Base-by-base conservation (phyloP, 2,797 vertebrate species). In the Phaenicophaeus curvirostris region DNA sequence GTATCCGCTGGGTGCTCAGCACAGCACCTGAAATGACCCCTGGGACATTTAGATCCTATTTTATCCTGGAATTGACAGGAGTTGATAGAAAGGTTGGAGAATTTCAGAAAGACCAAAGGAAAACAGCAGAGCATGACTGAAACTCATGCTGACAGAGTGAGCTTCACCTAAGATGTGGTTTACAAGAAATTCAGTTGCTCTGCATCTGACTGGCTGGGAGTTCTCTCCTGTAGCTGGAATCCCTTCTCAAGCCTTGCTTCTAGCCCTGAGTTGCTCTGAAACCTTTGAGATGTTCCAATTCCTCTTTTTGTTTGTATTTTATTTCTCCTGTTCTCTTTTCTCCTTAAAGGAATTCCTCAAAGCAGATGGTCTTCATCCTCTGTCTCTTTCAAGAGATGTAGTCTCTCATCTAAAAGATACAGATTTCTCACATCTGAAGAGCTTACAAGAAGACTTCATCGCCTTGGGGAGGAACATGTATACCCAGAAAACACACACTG, bases 321-420 rank as follows among this genome's bases (percentile, higher is more conserved):
- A 8, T 10, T 76, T 72, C 65, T 4, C 42, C 62, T 80, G 65
- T 62, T 85, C 55, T 46, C 27, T 73, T 41, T 17, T 74, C 68
- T 76, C 42, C 89, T 90, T 74, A 86, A 71, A 94, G 31, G 89
- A 88, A 55, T 74, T 75, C 69, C 86, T 93, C 69, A 80, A 77
- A 93, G 91, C 80, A 77, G 69, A 35, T 59, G 73, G 53, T 51
- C 81, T 87, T 42, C 88, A 83, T 55, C 24, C 68, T 76, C 78
- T 5, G 9, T 33, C 30, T 91, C 90, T 90, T 94, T 90, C 89
- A 74, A 59, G 73, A 74, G 73, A 3, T 48, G 13, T 19, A 54
- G 63, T n/a, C 53, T 87, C 57, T 93, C 78, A 74, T 75, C 78
- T 85, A 1, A 8, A 25, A 55, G 93, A 71, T 53, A 44, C 21